These are phyloP conservation scores for Sycobia sp. DNA, from an alignment of 1,140 invertebrate genomes.

Conservation along the genomic window DNA sequence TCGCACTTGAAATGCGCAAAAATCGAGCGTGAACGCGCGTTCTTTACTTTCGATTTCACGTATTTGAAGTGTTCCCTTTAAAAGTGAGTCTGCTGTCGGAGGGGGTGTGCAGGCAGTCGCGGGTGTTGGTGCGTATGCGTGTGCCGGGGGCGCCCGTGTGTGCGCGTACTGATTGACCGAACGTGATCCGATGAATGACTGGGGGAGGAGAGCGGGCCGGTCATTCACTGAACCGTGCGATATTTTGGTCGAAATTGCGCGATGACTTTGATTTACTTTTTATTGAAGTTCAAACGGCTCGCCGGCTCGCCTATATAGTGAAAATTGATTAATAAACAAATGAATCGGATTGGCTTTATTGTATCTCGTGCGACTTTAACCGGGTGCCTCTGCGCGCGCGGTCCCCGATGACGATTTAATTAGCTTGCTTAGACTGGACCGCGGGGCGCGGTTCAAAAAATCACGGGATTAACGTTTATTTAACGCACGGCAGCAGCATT, in stretches of 20 bases:
- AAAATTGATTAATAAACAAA: conserved; percentile 30
- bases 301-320: not conserved
- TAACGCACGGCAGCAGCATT: too few relatives aligned
- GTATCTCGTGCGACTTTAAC: conserved; percentile 6
- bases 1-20: not conserved
- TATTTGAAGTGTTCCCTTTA: conserved; percentile 32
- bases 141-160: not conserved
- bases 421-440: too few relatives aligned
- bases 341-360: conserved; percentile 13
- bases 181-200: conserved; percentile 36
- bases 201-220: conserved; percentile 24
- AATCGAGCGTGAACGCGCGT: conserved; percentile 16
- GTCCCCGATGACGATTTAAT: conserved; percentile 12
- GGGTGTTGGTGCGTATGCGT: not conserved
- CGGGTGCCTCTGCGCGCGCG: too few relatives aligned
- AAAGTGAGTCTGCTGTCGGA: conserved; percentile 31
- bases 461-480: too few relatives aligned
- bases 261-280: conserved; percentile 38
- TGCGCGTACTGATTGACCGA: conserved; percentile 33
- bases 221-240: conserved; percentile 33
- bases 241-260: conserved; percentile 34
- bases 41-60: conserved; percentile 34
- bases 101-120: not conserved
- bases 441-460: too few relatives aligned
- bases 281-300: conserved; percentile 16